Base-by-base conservation (phyloP, 2,797 vertebrate species). In the Ispidina lecontei region DNA sequence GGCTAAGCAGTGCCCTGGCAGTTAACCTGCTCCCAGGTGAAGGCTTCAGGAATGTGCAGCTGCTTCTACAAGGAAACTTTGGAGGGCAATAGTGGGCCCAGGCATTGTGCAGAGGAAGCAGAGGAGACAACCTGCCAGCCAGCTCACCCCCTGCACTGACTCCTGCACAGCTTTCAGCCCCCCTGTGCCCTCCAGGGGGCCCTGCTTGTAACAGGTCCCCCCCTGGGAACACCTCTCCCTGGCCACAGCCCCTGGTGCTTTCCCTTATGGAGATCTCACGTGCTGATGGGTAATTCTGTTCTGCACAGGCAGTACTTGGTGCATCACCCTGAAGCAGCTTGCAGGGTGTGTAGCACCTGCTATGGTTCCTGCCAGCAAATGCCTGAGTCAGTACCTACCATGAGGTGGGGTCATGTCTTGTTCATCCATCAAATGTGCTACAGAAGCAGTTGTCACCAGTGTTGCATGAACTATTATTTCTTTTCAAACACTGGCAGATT, bases 141-240 rank as follows among this genome's bases (percentile, higher is more conserved):
- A 2, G 37, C 22, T 58, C 10, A 1, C 44, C 7, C 10, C 11
- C 6, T 0, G 1, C 31, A 9, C 62, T 31, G 67, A 49, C 15
- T 44, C 25, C 51, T 64, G 28, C 43, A 25, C 28, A 10, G 26
- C 54, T 67, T 51, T 29, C 49, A 81, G 35, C 29, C 19, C 21
- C 8, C 22, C 16, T 1, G 0, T 25, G 22, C 51, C 63, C 64
- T 72, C 23, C 28, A 20, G 28, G 14, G 19, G 5, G 5, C 17
- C 35, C 7, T 17, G 28, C 13, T 7, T 0, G 8, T 20, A 33
- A 44, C 58, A 39, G 5, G 20, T 33, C 16, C 28, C 26, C 14
- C 1, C 0, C 8, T 0, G 0, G 39, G 21, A 64, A 7, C 0
- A 0, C 25, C 13, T 62, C 69, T 69, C 44, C 21, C 56, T 22